Base-by-base conservation (phyloP, 2,888 invertebrate species). In the Mongoloraphidia duomilia region DNA sequence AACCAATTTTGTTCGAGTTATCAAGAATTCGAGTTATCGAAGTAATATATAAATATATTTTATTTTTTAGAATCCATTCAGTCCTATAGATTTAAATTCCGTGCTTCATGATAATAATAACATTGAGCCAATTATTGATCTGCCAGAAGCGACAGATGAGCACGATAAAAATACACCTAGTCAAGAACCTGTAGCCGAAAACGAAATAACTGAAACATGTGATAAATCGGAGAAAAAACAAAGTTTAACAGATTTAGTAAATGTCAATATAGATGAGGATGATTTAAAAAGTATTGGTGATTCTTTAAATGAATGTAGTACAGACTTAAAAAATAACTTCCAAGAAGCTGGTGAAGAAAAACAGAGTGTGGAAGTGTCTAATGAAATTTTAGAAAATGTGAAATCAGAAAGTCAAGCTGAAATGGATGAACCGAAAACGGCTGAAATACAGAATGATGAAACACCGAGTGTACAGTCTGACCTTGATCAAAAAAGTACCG, bases 401-500 rank as follows among this genome's bases (percentile, higher is more conserved):
- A 57, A 59, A 13, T 65, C 68, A 61, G 68, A 69, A 41, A 66
- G 71, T 26, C 65, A 62, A 55, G 66, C 74, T 41, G 67, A 67
- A 45, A 52, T 63, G 9, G 63, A 62, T 44, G 65, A 69, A 50
- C 48, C 54, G 26, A 67, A 67, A 46, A 39, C 56, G 6, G 54
- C 61, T 8, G 70, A 69, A 36, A 61, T 50, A 53, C 63, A 63
- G 55, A 53, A 54, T 49, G 63, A 65, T 47, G 60, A 60, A 46
- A 52, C 47, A 10, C 54, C 50, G 37, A 57, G 54, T 26, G 26
- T 26, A 26, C 26, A 26, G 6, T 26, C 58, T 9, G 44, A 53
- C 44, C 46, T 57, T n/a, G 55, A 57, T 14, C 48, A 60, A 14
- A 59, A 59, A 47, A 53, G 57, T n/a, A 53, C 58, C 2, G 26